Evolutionary conservation across 2,888 invertebrate species (phyloP).

Genomic region (Cataglyphis cursor): DNA sequence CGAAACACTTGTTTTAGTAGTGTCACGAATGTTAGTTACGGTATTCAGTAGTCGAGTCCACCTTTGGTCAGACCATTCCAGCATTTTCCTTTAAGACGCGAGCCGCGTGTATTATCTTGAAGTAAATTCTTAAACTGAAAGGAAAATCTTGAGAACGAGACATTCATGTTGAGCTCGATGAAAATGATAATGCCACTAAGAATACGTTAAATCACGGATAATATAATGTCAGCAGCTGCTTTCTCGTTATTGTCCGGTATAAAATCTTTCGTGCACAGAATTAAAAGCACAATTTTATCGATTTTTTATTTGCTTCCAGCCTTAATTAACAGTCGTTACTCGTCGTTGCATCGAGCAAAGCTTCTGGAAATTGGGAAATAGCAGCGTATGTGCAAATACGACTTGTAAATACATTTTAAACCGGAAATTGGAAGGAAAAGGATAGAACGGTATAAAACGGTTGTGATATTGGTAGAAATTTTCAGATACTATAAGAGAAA

Average conservation of each 20-base stretch:
- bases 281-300: constrained; percentile 11
- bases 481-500: constrained; percentile 14
- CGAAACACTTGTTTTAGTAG: background rate
- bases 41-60: background rate
- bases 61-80: constrained; percentile 24
- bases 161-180: constrained; percentile 16
- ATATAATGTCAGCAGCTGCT: constrained; percentile 33
- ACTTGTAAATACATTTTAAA: constrained; percentile 51
- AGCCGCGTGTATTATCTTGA: constrained; percentile 42
- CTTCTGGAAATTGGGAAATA: constrained; percentile 14
- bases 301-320: constrained; percentile 27
- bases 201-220: constrained; percentile 29
- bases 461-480: constrained; percentile 16
- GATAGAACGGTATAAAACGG: constrained; percentile 4
- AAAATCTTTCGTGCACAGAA: constrained; percentile 28
- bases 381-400: background rate
- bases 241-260: constrained; percentile 27
- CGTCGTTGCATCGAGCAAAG: background rate
- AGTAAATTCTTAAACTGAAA: constrained; percentile 61
- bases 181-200: constrained; percentile 10
- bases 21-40: constrained; percentile 5
- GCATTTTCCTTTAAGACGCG: constrained; percentile 44
- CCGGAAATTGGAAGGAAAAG: constrained; percentile 54
- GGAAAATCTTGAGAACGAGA: constrained; percentile 61
- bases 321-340: constrained; percentile 33